Conservation (phyloP, 2,113 vertebrate genomes). For the Monopterus albus region DNA sequence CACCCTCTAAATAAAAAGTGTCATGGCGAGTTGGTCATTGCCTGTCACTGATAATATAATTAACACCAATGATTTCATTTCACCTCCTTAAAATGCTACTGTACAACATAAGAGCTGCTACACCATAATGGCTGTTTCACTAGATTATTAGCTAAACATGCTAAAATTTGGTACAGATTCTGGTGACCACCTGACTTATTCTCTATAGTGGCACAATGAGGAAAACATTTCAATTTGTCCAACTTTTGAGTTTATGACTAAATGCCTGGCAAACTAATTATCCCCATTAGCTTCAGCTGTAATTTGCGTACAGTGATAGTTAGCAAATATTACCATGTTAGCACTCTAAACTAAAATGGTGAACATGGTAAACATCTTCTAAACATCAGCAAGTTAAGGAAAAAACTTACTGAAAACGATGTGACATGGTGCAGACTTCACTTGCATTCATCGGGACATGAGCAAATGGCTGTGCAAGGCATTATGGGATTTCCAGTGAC, state of each 20-base stretch:
- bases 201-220: no score
- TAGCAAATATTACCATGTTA: neutral
- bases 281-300: neutral
- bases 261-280: no score
- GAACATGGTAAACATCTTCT: neutral
- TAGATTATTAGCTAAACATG: neutral
- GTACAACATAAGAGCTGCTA: neutral
- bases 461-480: no score
- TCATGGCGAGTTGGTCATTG: no score
- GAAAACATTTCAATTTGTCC: no score
- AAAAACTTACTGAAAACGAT: neutral
- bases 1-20: neutral
- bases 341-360: neutral
- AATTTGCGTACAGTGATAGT: neutral
- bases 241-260: no score
- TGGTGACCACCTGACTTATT: no score
- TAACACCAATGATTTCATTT: neutral
- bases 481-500: neutral
- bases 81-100: neutral
- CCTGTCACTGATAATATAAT: slow-evolving; percentile 3
- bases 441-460: neutral
- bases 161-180: no score
- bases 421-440: neutral
- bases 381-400: neutral
- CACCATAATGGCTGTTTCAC: neutral